Evolutionary conservation across 2,797 vertebrate genomes (phyloP).

Genomic region (Artibeus jamaicensis): DNA sequence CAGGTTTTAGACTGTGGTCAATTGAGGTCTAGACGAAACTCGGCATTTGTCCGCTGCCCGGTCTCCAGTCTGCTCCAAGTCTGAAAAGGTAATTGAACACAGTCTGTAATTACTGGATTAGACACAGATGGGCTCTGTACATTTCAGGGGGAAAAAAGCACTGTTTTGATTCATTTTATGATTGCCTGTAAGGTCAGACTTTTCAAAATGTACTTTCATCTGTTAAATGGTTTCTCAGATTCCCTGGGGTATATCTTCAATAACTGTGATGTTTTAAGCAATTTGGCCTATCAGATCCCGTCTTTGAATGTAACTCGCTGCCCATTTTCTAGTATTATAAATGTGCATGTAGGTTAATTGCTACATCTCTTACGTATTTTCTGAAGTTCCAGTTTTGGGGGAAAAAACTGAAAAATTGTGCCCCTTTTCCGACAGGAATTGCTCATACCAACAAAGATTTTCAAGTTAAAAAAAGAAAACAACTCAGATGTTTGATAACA

Average conservation of each 20-base stretch:
- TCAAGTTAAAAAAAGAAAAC: slow-evolving; percentile 28
- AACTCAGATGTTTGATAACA: slow-evolving; percentile 55
- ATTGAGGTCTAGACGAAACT: slow-evolving; percentile 91
- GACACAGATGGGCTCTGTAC: slow-evolving; percentile 90
- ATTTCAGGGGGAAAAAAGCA: slow-evolving; percentile 86
- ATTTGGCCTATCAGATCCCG: slow-evolving; percentile 89
- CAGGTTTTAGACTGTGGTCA: slow-evolving; percentile 90
- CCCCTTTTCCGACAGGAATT: slow-evolving; percentile 50
- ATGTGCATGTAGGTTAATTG: slow-evolving; percentile 88
- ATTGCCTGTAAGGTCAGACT: slow-evolving; percentile 91
- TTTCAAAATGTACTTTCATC: slow-evolving; percentile 92
- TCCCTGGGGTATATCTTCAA: slow-evolving; percentile 88
- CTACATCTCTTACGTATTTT: slow-evolving; percentile 85
- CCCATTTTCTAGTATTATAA: slow-evolving; percentile 88
- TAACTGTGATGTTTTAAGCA: slow-evolving; percentile 91
- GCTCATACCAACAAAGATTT: slow-evolving; percentile 46
- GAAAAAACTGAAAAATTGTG: slow-evolving; percentile 57
- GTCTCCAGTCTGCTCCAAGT: slow-evolving; percentile 89
- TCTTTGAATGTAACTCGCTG: slow-evolving; percentile 86
- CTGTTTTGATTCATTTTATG: slow-evolving; percentile 91
- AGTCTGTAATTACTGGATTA: slow-evolving; percentile 92
- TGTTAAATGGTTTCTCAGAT: slow-evolving; percentile 89
- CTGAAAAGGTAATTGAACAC: slow-evolving; percentile 92
- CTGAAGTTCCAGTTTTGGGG: slow-evolving; percentile 77
- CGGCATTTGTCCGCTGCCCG: slow-evolving; percentile 87